Evolutionary conservation across 2,888 invertebrate genomes (phyloP), one percentile per base, ranked within the genome.

Genomic region (Thecocarcelia acutangulata): DNA sequence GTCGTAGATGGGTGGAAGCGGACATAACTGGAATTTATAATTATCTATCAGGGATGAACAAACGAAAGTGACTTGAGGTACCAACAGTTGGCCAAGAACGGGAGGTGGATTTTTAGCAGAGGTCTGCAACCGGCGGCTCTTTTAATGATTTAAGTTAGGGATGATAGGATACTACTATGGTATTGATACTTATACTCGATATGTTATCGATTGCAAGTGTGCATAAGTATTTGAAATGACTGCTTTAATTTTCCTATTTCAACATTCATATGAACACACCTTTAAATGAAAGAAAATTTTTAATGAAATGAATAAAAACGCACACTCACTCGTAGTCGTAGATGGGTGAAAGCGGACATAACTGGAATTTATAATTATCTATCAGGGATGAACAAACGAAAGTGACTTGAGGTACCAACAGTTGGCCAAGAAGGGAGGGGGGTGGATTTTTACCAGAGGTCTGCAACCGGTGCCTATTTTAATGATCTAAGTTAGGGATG

Each of bases 211-310:
- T n/a, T n/a, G 11, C 13, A 13, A 1, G 2, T 33, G 33, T 46
- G n/a, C 9, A 3, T 19, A 19, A 19, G 21, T 56, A 9, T 70
- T 40, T 59, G 48, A 44, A 68, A 68, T 63, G 72, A 76, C 72
- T 63, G 61, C 54, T 70, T 72, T 76, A 73, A 72, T 76, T 61
- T 68, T 76, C 19, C 61, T 37, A 66, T 68, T 76, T 76, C 44
- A 72, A 68, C 63, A 81, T 76, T 76, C 76, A 72, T 46, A 52
- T 42, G 50, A 72, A 73, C 72, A 75, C 79, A 74, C 79, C 69
- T 80, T 75, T 61, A 73, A 63, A 50, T 21, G 33, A 79, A 61
- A 42, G 69, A 46, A 52, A 33, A 54, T 68, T 42, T 44, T 28
- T 61, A 73, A 61, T 50, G 46, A 24, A 52, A 46, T 66, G n/a